Base-by-base conservation (phyloP, 1,140 invertebrate genomes). In the Pygmarrhopalites habei region DNA sequence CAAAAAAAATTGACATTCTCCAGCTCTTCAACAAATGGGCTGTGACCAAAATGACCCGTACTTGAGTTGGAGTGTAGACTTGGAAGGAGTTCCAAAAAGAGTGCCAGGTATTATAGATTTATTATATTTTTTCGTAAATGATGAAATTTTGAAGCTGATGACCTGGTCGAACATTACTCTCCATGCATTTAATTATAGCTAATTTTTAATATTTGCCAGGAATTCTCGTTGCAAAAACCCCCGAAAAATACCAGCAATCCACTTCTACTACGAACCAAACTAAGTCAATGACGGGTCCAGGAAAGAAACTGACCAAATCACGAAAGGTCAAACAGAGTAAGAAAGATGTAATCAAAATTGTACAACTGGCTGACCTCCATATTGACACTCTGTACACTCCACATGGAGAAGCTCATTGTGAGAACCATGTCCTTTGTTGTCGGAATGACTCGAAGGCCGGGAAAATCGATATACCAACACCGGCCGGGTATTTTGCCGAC, bases 291-390 rank as follows among this genome's bases (percentile, higher is more conserved):
- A 35, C 5, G 32, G 15, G 32, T 35, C 32, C 15, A 5, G 15
- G 32, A 35, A 35, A 35, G 44, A 7, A 47, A 25, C 44, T 19
- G 19, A 25, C 4, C 44, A 47, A 25, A 25, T n/a, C 39, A 47
- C 7, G 44, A 19, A 19, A 19, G 44, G 19, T 35, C 15, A 35
- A 35, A 35, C 32, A 35, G 32, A 15, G 32, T 35, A 15, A 15
- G 32, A 35, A 35, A 35, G 15, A 35, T 15, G 62, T 82, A 1
- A n/a, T n/a, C n/a, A 79, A 82, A 72, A 77, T 92, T 26, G 77
- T 89, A 12, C 86, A 93, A 35, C 72, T 94, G 44, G 83, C 86
- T 0, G 91, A 94, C 73, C 82, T 89, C 35, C 91, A 94, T 73
- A 83, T 87, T 60, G 90, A 93, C 74, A 82, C 83, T 0, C 72